A percentile compares a stretch with the other conserved stretches of the same genome.
Evolutionary conservation across 2,797 vertebrate genomes (phyloP).

Genomic region (Columba guinea): DNA sequence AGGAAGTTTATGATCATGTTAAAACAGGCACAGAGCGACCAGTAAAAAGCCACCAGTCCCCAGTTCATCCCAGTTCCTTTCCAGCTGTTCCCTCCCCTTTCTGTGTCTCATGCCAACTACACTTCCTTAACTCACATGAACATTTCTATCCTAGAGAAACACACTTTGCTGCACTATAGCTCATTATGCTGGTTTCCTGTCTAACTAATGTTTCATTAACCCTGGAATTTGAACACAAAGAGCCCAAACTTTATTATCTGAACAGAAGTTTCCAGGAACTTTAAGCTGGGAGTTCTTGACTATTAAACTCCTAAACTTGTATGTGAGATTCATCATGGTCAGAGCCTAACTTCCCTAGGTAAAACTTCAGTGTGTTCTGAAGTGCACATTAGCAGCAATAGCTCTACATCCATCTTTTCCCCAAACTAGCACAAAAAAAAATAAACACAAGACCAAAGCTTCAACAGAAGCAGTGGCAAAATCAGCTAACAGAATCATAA

Average conservation of each 20-base stretch:
- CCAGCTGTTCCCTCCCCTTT: not conserved
- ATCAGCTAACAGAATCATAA: not conserved
- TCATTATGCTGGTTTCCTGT: not conserved
- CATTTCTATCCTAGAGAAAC: not conserved
- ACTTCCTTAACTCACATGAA: not conserved
- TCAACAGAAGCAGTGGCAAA: not conserved
- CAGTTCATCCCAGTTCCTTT: not conserved
- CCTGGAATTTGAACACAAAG: not conserved
- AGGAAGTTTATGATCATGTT: not conserved
- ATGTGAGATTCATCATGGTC: not conserved
- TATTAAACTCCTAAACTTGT: not conserved
- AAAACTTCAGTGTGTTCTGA: not conserved
- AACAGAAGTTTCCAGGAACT: not conserved
- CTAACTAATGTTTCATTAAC: not conserved
- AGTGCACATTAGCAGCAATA: not conserved
- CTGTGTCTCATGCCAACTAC: not conserved
- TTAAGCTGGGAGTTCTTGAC: not conserved
- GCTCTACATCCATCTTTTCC: not conserved
- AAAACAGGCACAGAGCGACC: rapidly evolving
- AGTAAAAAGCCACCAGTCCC: not conserved
- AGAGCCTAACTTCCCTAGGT: not conserved
- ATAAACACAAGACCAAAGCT: not conserved
- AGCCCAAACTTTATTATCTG: no score
- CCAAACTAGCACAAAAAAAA: not conserved
- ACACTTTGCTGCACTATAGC: not conserved